Evolutionary conservation across 1,140 invertebrate species (phyloP), one percentile per base, ranked within the genome.

Genomic region (Oncopodura yosiiana): DNA sequence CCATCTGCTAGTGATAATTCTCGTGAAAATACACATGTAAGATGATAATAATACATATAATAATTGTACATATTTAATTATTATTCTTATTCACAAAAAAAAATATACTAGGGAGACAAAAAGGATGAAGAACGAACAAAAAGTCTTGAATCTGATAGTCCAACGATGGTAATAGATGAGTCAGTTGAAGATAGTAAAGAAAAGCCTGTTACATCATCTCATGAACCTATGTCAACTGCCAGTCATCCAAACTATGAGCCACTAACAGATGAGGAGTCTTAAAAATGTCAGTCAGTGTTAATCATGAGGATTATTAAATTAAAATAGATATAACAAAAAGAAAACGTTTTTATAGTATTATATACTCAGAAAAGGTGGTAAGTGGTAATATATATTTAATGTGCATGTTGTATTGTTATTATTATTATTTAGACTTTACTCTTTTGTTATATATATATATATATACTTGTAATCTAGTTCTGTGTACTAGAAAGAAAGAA

Each of bases 241-340:
- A 52, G 44, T 19, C 50, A 60, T 51, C 58, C 58, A n/a, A 60
- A 45, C 37, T 60, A 60, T 26, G 58, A 60, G 30, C 58, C 58
- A 6, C 38, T 60, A 18, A 60, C 58, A 3, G 58, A 60, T 26
- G 58, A 60, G 50, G 58, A 60, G 12, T 27, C 29, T 23, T 46
- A 46, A 16, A 6, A 9, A 34, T 9, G 8, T 9, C 8, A 34
- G 32, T 9, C 8, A 8, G n/a, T 39, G 6, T 18, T 16, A 39
- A 16, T 16, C 6, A 16, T 8, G 38, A 39, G 6, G 14, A 39
- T 39, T 8, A 39, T 16, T 6, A 16, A 19, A 16, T 5, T 6
- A 6, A 18, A 14, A 18, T 39, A 39, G 14, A 5, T 16, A n/a
- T n/a, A n/a, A n/a, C n/a, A n/a, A n/a, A n/a, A n/a, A n/a, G n/a